These are phyloP conservation scores for Pseudomyrmex pallidus DNA, from an alignment of 1,140 invertebrate species.

Conservation along the genomic window DNA sequence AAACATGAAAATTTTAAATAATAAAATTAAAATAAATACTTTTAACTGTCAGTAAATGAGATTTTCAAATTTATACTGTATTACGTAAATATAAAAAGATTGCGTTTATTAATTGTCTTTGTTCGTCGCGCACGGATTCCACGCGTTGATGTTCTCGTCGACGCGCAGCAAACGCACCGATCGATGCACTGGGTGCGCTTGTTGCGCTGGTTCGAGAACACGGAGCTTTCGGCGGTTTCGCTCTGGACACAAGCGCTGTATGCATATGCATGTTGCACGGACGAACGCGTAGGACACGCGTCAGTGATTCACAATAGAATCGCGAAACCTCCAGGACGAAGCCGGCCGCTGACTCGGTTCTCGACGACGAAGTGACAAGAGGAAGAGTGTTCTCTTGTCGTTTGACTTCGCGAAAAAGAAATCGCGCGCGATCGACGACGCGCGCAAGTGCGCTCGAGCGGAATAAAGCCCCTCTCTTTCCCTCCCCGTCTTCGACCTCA, in stretches of 20 bases:
- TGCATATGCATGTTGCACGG: slow-evolving; percentile 54
- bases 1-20: too few relatives aligned
- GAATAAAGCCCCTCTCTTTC: background rate
- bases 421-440: slow-evolving; percentile 34
- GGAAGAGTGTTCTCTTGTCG: slow-evolving; percentile 20
- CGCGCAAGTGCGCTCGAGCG: slow-evolving; percentile 49
- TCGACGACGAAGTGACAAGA: slow-evolving; percentile 18
- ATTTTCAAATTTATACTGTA: background rate
- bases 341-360: background rate
- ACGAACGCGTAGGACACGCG: slow-evolving; percentile 14
- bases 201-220: slow-evolving; percentile 47
- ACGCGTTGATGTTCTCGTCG: slow-evolving; percentile 12
- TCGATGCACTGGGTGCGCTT: slow-evolving; percentile 37
- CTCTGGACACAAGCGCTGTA: slow-evolving; percentile 38
- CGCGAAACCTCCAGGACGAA: slow-evolving; percentile 35
- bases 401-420: slow-evolving; percentile 13
- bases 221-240: slow-evolving; percentile 24
- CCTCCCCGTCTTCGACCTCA: background rate
- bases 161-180: slow-evolving; percentile 27
- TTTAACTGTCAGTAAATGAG: too few relatives aligned
- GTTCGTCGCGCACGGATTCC: slow-evolving; percentile 23
- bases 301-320: slow-evolving; percentile 16
- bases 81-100: background rate
- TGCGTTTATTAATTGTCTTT: background rate
- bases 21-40: too few relatives aligned